Conservation (phyloP, 2,113 vertebrate genomes). For the Condylura cristata region DNA sequence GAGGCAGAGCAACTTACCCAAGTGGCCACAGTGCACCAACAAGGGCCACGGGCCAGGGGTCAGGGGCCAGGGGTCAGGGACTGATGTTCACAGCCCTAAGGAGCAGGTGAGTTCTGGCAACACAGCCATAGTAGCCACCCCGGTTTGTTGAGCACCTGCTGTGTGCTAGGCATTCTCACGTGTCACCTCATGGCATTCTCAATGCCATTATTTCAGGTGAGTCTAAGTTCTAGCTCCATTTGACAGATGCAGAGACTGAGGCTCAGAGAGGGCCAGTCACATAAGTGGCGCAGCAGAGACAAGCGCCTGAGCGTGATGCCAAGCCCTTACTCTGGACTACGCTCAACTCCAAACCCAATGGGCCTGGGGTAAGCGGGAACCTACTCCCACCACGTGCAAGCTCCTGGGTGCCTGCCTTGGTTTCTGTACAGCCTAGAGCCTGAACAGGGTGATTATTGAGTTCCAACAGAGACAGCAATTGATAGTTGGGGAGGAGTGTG, state of each 20-base stretch:
- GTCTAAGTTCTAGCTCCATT: not conserved
- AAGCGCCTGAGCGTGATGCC: not conserved
- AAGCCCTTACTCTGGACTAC: not conserved
- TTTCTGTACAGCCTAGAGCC: not conserved
- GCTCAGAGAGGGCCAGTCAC: not conserved
- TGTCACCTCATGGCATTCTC: not conserved
- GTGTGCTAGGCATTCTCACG: rapidly evolving
- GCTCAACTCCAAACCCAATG: not conserved
- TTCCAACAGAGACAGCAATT: not conserved
- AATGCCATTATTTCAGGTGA: rapidly evolving
- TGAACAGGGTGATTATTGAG: too few relatives aligned
- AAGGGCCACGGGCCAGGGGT: not conserved
- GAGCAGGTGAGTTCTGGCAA: not conserved
- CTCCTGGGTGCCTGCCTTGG: not conserved
- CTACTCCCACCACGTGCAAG: not conserved
- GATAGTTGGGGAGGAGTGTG: not conserved
- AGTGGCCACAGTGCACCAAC: not conserved
- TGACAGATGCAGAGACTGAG: not conserved
- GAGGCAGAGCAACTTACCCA: not conserved
- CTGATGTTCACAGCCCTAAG: rapidly evolving
- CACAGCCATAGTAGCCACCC: not conserved
- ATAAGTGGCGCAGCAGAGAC: not conserved
- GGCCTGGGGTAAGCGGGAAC: not conserved
- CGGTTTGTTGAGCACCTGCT: not conserved
- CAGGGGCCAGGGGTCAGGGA: not conserved